Evolutionary conservation across 2,888 invertebrate species (phyloP).

Genomic region (Taphrorychus bicolor): DNA sequence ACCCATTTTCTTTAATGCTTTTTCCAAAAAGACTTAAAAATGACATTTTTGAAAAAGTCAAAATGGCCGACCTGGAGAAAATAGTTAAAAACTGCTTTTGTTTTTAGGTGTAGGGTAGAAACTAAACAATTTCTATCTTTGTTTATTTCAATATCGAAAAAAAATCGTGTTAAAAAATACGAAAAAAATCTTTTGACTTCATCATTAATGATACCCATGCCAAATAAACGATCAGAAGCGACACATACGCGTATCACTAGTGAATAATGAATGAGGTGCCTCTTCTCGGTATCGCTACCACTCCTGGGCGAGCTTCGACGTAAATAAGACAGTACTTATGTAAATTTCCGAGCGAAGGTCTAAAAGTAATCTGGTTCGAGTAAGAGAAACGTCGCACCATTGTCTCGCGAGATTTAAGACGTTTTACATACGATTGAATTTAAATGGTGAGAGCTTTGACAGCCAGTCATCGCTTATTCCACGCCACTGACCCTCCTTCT

Average conservation of each 20-base stretch:
- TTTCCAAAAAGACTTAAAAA: no score
- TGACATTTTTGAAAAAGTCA: no score
- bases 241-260: conserved; percentile 7
- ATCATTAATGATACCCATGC: no score
- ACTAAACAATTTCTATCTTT: no score
- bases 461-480: conserved; percentile 40
- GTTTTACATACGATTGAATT: conserved; percentile 48
- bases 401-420: conserved; percentile 36
- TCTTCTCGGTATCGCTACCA: conserved; percentile 6
- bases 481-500: not conserved
- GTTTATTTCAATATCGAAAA: no score
- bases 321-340: conserved; percentile 28
- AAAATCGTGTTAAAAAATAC: no score
- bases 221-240: no score
- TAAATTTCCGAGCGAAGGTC: conserved; percentile 26
- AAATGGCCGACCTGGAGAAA: no score
- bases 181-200: no score
- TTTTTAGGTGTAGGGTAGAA: no score
- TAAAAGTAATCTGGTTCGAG: conserved; percentile 23
- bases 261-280: conserved; percentile 17
- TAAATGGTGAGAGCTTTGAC: conserved; percentile 45
- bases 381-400: conserved; percentile 16
- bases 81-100: no score
- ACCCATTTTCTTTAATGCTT: no score
- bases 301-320: conserved; percentile 4